Evolutionary conservation across 1,140 invertebrate species (phyloP), one percentile per base, ranked within the genome.

Genomic region (Microvelia longipes): DNA sequence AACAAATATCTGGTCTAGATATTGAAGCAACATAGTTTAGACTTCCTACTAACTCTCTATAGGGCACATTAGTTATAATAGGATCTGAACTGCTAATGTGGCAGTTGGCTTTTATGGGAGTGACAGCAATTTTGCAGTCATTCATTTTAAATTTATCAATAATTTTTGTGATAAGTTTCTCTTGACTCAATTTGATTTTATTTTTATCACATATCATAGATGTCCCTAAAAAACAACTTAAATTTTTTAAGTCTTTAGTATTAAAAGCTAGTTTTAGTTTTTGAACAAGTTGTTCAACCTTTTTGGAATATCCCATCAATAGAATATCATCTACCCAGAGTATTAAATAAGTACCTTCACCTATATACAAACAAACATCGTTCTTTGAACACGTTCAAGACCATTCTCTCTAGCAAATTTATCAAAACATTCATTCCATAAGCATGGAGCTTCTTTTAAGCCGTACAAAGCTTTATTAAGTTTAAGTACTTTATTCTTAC

Each of bases 381-480:
- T 19, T 29, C 13, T 26, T 26, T 14, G 66, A 67, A 28, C 64
- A 26, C 24, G 24, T 67, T 50, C 5, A 2, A 67, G 66, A 13
- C 66, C 11, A 29, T 67, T 25, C 11, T 29, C 11, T 11, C 13
- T 14, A 13, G 66, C 66, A 29, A 67, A 67, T 19, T 15, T 67
- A 28, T 67, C 66, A 68, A 80, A 79, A 68, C 25, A n/a, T 29
- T 67, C 24, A 24, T 67, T 27, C 66, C 66, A 67, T 27, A 19
- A 13, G 79, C 80, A 73, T 79, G 71, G 35, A 76, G 73, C 26
- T 78, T 76, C 67, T 19, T 25, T 19, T 2, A 67, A 78, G 79
- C 27, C 66, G 28, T 67, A 67, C 15, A 27, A 27, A 26, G 66
- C 24, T 67, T 28, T 67, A 27, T 67, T 67, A 14, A 67, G 28